Base-by-base conservation (phyloP, 2,888 invertebrate genomes). In the Morpho achilles region DNA sequence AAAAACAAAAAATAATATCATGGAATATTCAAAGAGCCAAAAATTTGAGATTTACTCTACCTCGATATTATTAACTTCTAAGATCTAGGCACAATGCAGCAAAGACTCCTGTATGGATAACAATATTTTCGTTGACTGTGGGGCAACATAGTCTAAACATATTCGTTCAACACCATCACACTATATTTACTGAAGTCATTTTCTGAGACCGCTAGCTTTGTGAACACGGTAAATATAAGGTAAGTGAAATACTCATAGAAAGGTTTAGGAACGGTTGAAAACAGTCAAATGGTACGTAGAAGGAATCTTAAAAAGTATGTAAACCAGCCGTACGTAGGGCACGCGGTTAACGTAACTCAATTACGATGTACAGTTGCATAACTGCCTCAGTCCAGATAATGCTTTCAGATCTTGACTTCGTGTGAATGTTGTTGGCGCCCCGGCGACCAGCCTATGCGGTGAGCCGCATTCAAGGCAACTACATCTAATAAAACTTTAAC, bases 21-120 rank as follows among this genome's bases (percentile, higher is more conserved):
- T 88, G 88, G 87, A 89, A 89, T 88, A 87, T 89, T 90, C 86
- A 90, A 89, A 89, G 89, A 89, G 89, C 89, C 88, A 88, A 90
- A 89, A 88, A 87, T 32, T 82, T 90, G 90, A 90, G 89, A 89
- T 89, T 87, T 86, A 87, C 82, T 87, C 90, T 90, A 90, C 88
- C 85, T 87, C 87, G 86, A 88, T 87, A 89, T 87, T 84, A 86
- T 87, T 90, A 89, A 90, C 84, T 82, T 90, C 91, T 91, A 91
- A 89, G 87, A 90, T 91, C 91, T 91, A 91, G 91, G 91, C 91
- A 91, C 91, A 90, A 90, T 91, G 88, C 91, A 90, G 89, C 89
- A 90, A 89, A 89, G 85, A 89, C 87, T 89, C 90, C 90, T 89
- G 91, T 91, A 89, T 85, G 86, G 82, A 85, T 87, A 87, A 87